These are phyloP conservation scores for Australoheros scitulus DNA, from an alignment of 2,113 vertebrate genomes.

Conservation along the genomic window DNA sequence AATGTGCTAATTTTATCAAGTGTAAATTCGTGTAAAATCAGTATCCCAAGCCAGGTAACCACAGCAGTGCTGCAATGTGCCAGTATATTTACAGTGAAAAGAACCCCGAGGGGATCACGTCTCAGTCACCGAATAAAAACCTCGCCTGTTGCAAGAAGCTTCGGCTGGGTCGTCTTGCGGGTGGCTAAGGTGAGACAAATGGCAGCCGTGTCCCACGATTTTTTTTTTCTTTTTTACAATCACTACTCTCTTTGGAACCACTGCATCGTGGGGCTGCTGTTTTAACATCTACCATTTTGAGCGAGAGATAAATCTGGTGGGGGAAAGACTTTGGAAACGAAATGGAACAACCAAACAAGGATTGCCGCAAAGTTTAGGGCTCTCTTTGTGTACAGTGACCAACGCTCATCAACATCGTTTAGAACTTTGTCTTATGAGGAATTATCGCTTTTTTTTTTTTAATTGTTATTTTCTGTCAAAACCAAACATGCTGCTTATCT, in stretches of 20 bases:
- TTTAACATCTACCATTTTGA: constrained; percentile 29
- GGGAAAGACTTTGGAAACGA: constrained; percentile 39
- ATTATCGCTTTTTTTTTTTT: constrained; percentile 19
- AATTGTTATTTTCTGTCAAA: constrained; percentile 63
- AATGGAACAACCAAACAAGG: constrained; percentile 59
- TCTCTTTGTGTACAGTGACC: constrained; percentile 76
- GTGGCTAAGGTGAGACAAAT: constrained; percentile 15
- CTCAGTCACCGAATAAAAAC: constrained; percentile 32
- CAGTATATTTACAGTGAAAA: constrained; percentile 34
- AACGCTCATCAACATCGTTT: constrained; percentile 67
- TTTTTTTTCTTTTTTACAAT: constrained; percentile 51
- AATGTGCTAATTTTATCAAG: constrained; percentile 23
- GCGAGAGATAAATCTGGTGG: constrained; percentile 13
- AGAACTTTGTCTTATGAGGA: constrained; percentile 57
- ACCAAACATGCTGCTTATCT: constrained; percentile 84
- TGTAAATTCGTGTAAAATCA: constrained; percentile 25
- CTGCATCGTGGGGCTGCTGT: constrained; percentile 48
- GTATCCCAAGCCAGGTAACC: constrained; percentile 34
- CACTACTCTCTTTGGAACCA: constrained; percentile 40
- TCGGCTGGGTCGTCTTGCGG: background rate
- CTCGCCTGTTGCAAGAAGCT: constrained; percentile 23
- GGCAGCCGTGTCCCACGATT: constrained; percentile 35
- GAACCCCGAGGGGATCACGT: background rate
- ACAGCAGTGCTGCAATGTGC: constrained; percentile 22
- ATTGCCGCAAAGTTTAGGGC: constrained; percentile 40